These are phyloP conservation scores for Todiramphus chloris DNA, from an alignment of 2,113 vertebrate genomes.

Conservation along the genomic window DNA sequence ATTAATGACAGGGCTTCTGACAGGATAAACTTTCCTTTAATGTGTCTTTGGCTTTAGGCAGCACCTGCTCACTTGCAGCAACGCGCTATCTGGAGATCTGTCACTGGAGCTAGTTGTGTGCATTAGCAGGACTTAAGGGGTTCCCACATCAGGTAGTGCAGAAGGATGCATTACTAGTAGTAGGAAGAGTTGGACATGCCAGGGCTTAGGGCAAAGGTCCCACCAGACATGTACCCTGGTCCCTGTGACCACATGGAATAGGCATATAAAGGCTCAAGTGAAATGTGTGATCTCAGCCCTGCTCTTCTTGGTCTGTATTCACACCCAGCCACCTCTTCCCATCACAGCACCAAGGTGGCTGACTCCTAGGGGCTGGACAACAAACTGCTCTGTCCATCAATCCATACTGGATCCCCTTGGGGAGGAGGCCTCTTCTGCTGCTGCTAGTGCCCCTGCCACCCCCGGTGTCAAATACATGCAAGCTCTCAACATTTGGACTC, in stretches of 20 bases:
- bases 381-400: neutral
- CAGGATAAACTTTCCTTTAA: conserved; percentile 67
- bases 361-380: neutral
- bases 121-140: neutral
- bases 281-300: neutral
- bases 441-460: neutral
- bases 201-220: neutral
- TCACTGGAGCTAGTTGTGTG: conserved; percentile 19
- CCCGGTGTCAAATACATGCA: neutral
- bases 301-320: neutral
- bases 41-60: conserved; percentile 56
- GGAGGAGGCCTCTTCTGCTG: neutral
- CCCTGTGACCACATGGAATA: neutral
- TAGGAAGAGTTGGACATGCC: neutral
- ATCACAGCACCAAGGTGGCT: neutral
- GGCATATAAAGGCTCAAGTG: neutral
- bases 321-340: rapidly evolving
- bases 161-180: neutral
- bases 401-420: rapidly evolving
- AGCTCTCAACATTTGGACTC: neutral
- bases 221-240: neutral
- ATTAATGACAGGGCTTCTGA: conserved; percentile 77
- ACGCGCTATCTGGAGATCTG: conserved; percentile 63
- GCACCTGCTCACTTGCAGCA: conserved; percentile 67
- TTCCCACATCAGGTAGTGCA: neutral